A percentile compares a stretch with the other conserved stretches of the same genome.
These are phyloP conservation scores for Diorhabda carinulata DNA, from an alignment of 1,140 invertebrate genomes.

Conservation along the genomic window DNA sequence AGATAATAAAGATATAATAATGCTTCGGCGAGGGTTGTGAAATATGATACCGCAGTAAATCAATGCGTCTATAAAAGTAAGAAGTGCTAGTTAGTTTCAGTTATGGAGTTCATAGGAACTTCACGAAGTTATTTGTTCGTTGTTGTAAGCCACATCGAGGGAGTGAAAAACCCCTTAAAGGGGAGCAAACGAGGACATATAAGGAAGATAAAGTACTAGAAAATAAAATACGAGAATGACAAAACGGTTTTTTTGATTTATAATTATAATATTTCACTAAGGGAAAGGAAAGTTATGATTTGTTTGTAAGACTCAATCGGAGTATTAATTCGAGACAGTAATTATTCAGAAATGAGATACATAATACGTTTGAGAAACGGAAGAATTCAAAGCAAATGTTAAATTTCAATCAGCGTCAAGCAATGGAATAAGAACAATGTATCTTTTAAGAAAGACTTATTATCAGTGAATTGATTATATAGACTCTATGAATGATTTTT, in stretches of 20 bases:
- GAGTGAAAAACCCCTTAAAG: conserved; percentile 26
- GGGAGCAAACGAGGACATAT: conserved; percentile 40
- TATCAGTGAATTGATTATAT: too few relatives aligned
- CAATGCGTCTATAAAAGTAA: conserved; percentile 33
- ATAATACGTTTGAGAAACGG: too few relatives aligned
- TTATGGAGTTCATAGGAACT: conserved; percentile 23
- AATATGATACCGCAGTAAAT: conserved; percentile 27
- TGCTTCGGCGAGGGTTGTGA: neutral
- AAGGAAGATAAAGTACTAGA: conserved; percentile 42
- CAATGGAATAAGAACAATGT: too few relatives aligned
- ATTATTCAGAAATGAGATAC: too few relatives aligned
- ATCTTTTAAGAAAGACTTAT: too few relatives aligned
- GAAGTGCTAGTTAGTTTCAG: conserved; percentile 35
- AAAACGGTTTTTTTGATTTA: conserved; percentile 39
- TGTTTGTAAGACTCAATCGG: too few relatives aligned
- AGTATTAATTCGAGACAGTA: too few relatives aligned
- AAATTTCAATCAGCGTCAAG: too few relatives aligned
- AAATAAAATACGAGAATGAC: conserved; percentile 45
- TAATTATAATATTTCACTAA: conserved; percentile 21
- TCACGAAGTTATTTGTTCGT: conserved; percentile 29
- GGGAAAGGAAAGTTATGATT: neutral
- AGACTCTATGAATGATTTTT: too few relatives aligned
- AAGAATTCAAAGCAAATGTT: too few relatives aligned
- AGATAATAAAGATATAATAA: conserved; percentile 7
- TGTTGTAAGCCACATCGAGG: conserved; percentile 27